phyloP scores from a whole-genome alignment of 2,113 vertebrate species.

The Rhegmatorhina hoffmannsi region DNA sequence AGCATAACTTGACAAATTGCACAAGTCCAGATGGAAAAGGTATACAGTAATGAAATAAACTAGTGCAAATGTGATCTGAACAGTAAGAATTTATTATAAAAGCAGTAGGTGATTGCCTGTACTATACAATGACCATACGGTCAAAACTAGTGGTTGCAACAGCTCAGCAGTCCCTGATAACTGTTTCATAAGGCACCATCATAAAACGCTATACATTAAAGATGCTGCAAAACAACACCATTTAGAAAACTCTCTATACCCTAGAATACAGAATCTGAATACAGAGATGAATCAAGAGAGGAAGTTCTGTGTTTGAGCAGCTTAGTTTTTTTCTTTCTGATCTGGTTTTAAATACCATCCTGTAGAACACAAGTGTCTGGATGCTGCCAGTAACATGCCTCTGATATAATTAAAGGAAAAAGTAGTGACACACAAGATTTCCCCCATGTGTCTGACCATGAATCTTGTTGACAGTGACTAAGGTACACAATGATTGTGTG shows the following conservation, averaged over 20 bases:
- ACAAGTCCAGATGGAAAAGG: not conserved
- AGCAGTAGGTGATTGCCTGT: not conserved
- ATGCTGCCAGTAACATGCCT: not conserved
- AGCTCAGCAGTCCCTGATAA: not conserved
- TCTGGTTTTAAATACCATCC: not conserved
- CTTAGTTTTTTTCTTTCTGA: not conserved
- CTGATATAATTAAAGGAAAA: not conserved
- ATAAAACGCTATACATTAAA: not conserved
- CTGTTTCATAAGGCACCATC: not conserved
- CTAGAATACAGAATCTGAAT: not conserved
- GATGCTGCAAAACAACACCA: not conserved
- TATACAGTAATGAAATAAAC: not conserved
- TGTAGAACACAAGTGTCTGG: not conserved
- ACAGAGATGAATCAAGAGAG: not conserved
- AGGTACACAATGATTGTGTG: not conserved
- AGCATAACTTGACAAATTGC: not conserved
- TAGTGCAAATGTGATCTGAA: not conserved
- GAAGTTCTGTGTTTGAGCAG: not conserved
- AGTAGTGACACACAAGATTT: not conserved
- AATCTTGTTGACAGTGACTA: not conserved
- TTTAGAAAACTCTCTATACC: not conserved
- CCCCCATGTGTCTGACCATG: not conserved
- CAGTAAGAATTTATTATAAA: slow-evolving; percentile 26
- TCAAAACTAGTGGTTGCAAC: not conserved
- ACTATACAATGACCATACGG: not conserved